These are phyloP conservation scores for Salvelinus alpinus DNA, from an alignment of 2,113 vertebrate species.

Conservation along the genomic window DNA sequence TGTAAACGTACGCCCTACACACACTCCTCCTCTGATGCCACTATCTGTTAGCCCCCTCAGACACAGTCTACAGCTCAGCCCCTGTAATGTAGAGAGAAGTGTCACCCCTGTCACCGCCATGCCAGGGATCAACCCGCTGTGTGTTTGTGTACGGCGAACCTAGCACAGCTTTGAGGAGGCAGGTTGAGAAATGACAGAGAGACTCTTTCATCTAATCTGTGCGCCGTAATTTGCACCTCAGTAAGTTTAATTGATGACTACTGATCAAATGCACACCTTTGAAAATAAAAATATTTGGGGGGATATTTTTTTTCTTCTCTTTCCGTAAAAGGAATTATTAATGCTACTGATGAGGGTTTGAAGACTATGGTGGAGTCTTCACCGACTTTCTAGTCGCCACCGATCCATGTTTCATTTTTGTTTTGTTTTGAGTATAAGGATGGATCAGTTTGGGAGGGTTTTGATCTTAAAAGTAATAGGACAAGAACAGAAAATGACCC, in stretches of 20 bases:
- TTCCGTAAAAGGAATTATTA: slow-evolving; percentile 78
- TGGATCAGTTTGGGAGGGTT: slow-evolving; percentile 51
- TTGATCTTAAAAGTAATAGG: slow-evolving; percentile 53
- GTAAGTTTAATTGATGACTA: slow-evolving; percentile 78
- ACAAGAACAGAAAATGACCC: not conserved
- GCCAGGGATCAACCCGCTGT: slow-evolving; percentile 68
- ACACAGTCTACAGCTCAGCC: slow-evolving; percentile 56
- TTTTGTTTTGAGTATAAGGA: slow-evolving; percentile 24
- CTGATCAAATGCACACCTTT: slow-evolving; percentile 78
- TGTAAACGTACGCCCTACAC: slow-evolving; percentile 53
- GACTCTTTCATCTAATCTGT: slow-evolving; percentile 77
- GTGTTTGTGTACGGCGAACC: slow-evolving; percentile 56
- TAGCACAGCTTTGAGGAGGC: slow-evolving; percentile 63
- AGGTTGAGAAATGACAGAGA: slow-evolving; percentile 71
- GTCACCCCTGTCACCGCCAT: slow-evolving; percentile 71
- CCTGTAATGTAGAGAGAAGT: slow-evolving; percentile 70
- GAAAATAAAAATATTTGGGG: slow-evolving; percentile 73
- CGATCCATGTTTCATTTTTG: too few relatives aligned
- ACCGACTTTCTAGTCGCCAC: too few relatives aligned
- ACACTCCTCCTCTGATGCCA: slow-evolving; percentile 62
- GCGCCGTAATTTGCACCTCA: slow-evolving; percentile 73
- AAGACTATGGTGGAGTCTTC: slow-evolving; percentile 3
- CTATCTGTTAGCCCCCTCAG: slow-evolving; percentile 69
- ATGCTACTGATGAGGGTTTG: slow-evolving; percentile 65
- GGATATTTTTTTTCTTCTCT: slow-evolving; percentile 66